Conservation (phyloP, 2,888 invertebrate genomes). For the Drosophila atripex region DNA sequence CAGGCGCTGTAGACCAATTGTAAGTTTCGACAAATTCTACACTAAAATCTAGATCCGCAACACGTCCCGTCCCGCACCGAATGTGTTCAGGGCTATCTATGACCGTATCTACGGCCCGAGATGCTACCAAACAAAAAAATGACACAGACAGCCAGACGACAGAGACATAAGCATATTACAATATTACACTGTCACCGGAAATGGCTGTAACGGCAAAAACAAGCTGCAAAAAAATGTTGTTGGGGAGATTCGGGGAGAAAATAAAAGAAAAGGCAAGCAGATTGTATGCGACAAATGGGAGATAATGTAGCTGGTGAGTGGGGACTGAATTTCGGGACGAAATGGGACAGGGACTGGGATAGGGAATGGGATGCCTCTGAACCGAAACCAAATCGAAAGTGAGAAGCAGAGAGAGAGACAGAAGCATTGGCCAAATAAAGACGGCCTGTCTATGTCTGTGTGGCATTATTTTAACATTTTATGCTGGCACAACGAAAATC, state of each 20-base stretch:
- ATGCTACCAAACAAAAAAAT: conserved; percentile 25
- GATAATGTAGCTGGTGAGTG: conserved; percentile 70
- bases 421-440: conserved; percentile 61
- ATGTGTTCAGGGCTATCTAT: conserved; percentile 37
- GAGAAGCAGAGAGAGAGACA: conserved; percentile 57
- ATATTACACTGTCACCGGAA: conserved; percentile 81
- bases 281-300: conserved; percentile 81
- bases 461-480: conserved; percentile 80
- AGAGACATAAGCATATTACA: conserved; percentile 81
- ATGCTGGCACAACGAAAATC: conserved; percentile 80
- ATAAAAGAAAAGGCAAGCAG: conserved; percentile 67
- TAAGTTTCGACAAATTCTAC: conserved; percentile 31
- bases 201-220: conserved; percentile 55
- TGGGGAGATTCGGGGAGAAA: conserved; percentile 20
- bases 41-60: conserved; percentile 2
- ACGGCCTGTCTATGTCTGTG: conserved; percentile 61
- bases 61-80: conserved; percentile 14
- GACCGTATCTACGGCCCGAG: conserved; percentile 32
- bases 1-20: conserved; percentile 9
- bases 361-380: conserved; percentile 10
- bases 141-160: conserved; percentile 45
- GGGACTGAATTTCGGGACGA: conserved; percentile 28
- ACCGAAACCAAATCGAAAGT: conserved; percentile 26
- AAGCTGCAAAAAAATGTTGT: conserved; percentile 22
- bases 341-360: conserved; percentile 1